A percentile compares a stretch with the other conserved stretches of the same genome.
phyloP scores from a whole-genome alignment of 2,797 vertebrate species.

The Argentina silus region DNA sequence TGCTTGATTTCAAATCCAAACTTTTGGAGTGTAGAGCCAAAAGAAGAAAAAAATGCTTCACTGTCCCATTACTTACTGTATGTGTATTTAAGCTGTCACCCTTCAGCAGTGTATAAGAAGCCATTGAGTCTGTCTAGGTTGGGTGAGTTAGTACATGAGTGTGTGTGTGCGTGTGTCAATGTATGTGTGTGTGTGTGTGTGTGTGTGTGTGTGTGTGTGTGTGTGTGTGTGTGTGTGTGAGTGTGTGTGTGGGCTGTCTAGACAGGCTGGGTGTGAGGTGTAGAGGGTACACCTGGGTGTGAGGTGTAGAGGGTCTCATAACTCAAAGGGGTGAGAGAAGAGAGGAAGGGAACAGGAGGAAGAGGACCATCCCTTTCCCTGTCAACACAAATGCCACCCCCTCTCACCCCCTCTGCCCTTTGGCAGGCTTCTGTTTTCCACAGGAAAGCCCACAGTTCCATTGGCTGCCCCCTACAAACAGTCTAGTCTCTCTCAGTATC shows the following conservation, averaged over 20 bases:
- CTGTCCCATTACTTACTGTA: background rate
- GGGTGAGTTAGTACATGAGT: background rate
- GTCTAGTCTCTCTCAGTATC: background rate
- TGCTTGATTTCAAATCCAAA: no score
- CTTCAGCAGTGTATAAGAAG: no score
- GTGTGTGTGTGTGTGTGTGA: background rate
- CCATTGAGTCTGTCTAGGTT: background rate
- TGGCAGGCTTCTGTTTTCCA: conserved; percentile 15
- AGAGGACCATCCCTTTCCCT: background rate
- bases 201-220: conserved; percentile 1
- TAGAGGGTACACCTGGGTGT: background rate
- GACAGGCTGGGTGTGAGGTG: background rate
- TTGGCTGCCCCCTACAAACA: background rate
- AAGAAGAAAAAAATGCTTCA: no score
- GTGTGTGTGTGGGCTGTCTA: background rate
- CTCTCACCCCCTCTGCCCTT: background rate
- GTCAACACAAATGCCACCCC: conserved; percentile 4
- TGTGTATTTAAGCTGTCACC: background rate
- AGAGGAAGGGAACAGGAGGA: background rate
- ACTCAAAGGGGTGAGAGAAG: no score
- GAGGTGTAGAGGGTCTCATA: background rate
- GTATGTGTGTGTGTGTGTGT: background rate
- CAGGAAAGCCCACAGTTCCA: conserved; percentile 31
- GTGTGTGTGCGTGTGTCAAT: background rate
- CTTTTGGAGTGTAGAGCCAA: no score